These are phyloP conservation scores for Caenorhabditis brenneri DNA, from an alignment of 1,140 invertebrate species.

Conservation along the genomic window DNA sequence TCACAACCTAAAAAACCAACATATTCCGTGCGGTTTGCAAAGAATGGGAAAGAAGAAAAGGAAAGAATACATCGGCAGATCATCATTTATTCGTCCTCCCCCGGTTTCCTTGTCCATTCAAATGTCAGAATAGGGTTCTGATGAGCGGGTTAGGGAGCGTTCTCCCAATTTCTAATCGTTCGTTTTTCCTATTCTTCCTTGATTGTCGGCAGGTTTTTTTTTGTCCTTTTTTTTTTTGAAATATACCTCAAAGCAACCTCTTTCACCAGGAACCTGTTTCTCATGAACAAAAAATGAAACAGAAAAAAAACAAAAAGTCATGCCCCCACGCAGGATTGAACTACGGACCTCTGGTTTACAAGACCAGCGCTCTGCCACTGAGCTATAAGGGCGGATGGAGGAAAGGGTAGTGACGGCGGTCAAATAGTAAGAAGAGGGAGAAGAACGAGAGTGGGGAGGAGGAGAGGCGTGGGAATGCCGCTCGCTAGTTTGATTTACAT, in stretches of 20 bases:
- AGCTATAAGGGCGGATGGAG: slow-evolving; percentile 6
- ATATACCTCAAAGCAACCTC: too few species aligned
- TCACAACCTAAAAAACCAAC: not conserved
- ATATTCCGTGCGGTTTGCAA: slow-evolving; percentile 1
- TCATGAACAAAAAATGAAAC: not conserved
- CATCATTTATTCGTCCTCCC: slow-evolving; percentile 30
- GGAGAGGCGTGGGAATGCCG: not conserved
- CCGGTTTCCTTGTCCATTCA: not conserved
- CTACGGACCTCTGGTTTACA: slow-evolving; percentile 41
- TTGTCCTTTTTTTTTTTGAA: too few species aligned
- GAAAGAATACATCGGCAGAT: slow-evolving; percentile 5
- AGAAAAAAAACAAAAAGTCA: not conserved
- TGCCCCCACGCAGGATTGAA: slow-evolving; percentile 42
- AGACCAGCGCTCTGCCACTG: slow-evolving; percentile 38
- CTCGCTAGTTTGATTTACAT: not conserved
- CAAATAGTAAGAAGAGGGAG: not conserved
- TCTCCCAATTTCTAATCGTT: too few species aligned
- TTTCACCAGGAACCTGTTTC: not conserved
- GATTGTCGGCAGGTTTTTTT: too few species aligned
- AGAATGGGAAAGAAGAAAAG: not conserved
- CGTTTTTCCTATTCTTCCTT: too few species aligned
- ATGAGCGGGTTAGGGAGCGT: too few species aligned
- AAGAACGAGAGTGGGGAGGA: not conserved
- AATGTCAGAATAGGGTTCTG: not conserved
- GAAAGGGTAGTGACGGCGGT: not conserved